Conservation (phyloP, 2,888 invertebrate species). For the Omphaloscelis lunosa region DNA sequence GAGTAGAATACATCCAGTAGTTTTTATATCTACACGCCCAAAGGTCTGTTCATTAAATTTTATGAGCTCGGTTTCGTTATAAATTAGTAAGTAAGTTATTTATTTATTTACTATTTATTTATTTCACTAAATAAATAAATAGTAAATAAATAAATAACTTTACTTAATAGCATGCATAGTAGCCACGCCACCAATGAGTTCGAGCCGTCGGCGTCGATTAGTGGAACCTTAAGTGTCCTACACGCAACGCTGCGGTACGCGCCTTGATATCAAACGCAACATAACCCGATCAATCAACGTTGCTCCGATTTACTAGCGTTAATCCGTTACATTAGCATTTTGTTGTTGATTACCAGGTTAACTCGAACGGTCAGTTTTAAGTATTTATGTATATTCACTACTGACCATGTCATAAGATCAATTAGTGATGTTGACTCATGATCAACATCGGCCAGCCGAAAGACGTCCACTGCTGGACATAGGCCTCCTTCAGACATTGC, state of each 20-base stretch:
- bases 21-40: too few relatives aligned
- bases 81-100: too few relatives aligned
- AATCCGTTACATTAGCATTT: not conserved
- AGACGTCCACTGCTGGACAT: not conserved
- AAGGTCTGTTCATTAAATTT: too few relatives aligned
- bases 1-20: too few relatives aligned
- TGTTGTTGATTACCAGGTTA: constrained; percentile 7
- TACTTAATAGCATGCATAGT: too few relatives aligned
- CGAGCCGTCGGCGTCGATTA: too few relatives aligned
- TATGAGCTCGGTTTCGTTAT: too few relatives aligned
- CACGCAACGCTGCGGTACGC: not conserved
- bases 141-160: too few relatives aligned
- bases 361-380: not conserved
- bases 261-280: not conserved
- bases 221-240: not conserved
- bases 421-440: not conserved
- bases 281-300: not conserved
- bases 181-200: too few relatives aligned
- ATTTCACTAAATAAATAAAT: too few relatives aligned
- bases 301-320: constrained; percentile 12
- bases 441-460: not conserved
- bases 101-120: too few relatives aligned
- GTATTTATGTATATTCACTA: not conserved
- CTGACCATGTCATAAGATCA: not conserved
- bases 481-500: not conserved